phyloP scores from a whole-genome alignment of 2,888 invertebrate genomes.

The Leptopilina myrica region DNA sequence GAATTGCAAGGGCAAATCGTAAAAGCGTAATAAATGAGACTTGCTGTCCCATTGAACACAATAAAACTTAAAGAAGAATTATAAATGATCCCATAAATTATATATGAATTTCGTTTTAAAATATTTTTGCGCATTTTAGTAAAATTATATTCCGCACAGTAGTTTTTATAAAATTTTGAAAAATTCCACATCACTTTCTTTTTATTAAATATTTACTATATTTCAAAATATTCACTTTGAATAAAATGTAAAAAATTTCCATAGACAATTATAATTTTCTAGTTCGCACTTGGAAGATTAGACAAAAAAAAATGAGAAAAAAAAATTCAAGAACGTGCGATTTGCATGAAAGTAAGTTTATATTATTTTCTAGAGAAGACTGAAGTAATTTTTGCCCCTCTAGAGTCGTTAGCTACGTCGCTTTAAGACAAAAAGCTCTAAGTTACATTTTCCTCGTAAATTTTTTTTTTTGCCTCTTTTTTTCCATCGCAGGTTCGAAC shows the following conservation, averaged over 20 bases:
- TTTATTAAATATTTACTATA: neutral
- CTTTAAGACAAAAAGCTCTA: constrained; percentile 14
- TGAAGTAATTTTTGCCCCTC: constrained; percentile 27
- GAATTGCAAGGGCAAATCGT: constrained; percentile 9
- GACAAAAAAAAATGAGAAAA: neutral
- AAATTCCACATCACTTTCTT: neutral
- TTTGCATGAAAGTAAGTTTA: constrained; percentile 34
- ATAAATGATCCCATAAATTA: constrained; percentile 1
- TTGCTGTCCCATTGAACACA: constrained; percentile 3
- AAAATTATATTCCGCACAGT: no score
- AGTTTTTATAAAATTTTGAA: no score
- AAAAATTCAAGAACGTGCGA: neutral
- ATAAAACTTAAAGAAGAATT: constrained; percentile 10
- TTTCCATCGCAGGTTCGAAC: neutral
- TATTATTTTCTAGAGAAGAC: constrained; percentile 12
- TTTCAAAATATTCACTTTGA: no score
- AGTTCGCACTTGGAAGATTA: neutral
- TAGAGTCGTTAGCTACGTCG: constrained; percentile 29
- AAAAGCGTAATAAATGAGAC: constrained; percentile 9
- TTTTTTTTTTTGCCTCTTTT: constrained; percentile 11
- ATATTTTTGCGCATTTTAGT: neutral
- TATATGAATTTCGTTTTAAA: neutral
- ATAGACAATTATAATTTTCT: neutral
- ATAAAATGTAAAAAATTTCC: no score
- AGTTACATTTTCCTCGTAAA: constrained; percentile 8